Base-by-base conservation (phyloP, 2,797 vertebrate genomes). In the Pseudochirops corinnae region DNA sequence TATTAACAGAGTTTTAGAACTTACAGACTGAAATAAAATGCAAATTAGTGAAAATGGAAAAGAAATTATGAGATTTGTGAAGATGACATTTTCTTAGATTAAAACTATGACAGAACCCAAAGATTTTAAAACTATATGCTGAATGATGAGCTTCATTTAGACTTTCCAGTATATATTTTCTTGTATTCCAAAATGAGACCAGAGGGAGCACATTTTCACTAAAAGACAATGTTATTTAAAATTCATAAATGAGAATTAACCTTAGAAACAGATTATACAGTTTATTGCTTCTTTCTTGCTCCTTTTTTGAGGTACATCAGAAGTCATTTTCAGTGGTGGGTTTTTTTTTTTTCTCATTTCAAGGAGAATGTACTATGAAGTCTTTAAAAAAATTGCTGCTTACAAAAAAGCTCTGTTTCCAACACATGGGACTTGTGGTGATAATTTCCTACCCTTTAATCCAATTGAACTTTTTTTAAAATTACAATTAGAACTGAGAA, bases 11-110 rank as follows among this genome's bases (percentile, higher is more conserved):
- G 52, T 56, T 55, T 93, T 87, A 82, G 50, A 56, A 0, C n/a
- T 93, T 67, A 50, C 56, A 94, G 92, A 92, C 92, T 50, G 96
- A 92, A 95, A 82, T 29, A 95, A 95, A 92, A 7, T 97, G 24
- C 93, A 93, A 95, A 9, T 46, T 74, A 91, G 94, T 92, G 52
- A 94, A 94, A 98, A 46, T 56, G 0, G 0, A 1, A 4, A 16
- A 92, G 91, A 90, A 96, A 62, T 3, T 1, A 26, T 55, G 0
- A 87, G 90, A 94, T 60, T 90, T n/a, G 92, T 95, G 90, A 4
- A 0, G 56, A 90, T 29, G 18, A n/a, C 4, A 26, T 74, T 18
- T 91, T 94, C 18, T 91, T 90, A 87, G 3, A 56, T 96, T 93
- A 90, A 14, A 92, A 94, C 92, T 96, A 96, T 57, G 93, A 26